Evolutionary conservation across 2,113 vertebrate species (phyloP).

Genomic region (Forbesichthys agassizii): DNA sequence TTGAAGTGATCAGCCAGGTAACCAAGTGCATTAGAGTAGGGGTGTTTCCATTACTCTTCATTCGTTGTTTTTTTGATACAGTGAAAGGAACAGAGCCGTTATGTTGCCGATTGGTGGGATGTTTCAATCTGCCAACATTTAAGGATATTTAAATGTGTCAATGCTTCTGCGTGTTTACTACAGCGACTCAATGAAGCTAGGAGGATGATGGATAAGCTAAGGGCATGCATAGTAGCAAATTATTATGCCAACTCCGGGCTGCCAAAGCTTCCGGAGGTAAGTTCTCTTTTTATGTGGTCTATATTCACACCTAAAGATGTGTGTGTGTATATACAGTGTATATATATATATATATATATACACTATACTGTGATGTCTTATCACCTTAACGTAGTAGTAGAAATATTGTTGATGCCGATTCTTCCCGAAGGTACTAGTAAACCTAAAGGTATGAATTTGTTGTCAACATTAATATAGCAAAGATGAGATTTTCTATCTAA

Average conservation of each 20-base stretch:
- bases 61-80: neutral
- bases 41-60: neutral
- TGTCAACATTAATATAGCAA: too few species aligned
- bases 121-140: neutral
- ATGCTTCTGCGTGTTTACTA: slow-evolving; percentile 25
- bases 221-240: slow-evolving; percentile 97
- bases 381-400: too few species aligned
- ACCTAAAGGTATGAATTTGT: too few species aligned
- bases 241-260: slow-evolving; percentile 92
- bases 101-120: neutral
- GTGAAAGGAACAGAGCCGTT: neutral
- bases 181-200: slow-evolving; percentile 95
- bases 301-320: neutral
- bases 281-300: neutral
- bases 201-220: slow-evolving; percentile 98
- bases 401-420: too few species aligned
- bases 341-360: too few species aligned
- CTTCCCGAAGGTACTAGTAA: too few species aligned
- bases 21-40: neutral
- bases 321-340: too few species aligned
- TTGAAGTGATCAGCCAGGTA: slow-evolving; percentile 98
- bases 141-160: neutral
- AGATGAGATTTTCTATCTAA: too few species aligned
- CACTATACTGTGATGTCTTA: too few species aligned
- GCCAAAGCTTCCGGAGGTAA: slow-evolving; percentile 90